Percentiles rank a stretch among this genome's conserved stretches.
Evolutionary conservation across 2,888 invertebrate species (phyloP).

Genomic region (Sepioteuthis lessoniana): DNA sequence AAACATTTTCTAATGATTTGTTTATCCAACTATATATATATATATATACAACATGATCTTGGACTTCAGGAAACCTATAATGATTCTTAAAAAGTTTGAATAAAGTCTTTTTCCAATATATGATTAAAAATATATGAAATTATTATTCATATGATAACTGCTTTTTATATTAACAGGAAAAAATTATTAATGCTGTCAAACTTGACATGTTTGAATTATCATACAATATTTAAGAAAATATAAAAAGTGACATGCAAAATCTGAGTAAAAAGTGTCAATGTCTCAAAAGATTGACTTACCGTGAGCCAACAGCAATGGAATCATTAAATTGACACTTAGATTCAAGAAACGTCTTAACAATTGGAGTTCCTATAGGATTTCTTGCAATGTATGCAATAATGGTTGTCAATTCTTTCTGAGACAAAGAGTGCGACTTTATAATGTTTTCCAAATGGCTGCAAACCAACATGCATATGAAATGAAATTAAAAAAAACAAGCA

Average conservation of each 20-base stretch:
- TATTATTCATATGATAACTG: too few relatives aligned
- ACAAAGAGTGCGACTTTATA: not conserved
- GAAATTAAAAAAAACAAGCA: not conserved
- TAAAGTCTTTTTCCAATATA: too few relatives aligned
- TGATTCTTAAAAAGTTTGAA: too few relatives aligned
- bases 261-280: not conserved
- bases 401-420: not conserved
- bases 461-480: not conserved
- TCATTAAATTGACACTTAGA: not conserved
- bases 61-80: too few relatives aligned
- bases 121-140: too few relatives aligned
- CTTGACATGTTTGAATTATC: too few relatives aligned
- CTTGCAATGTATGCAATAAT: not conserved
- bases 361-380: not conserved
- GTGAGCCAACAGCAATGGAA: not conserved
- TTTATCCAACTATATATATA: too few relatives aligned
- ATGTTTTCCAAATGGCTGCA: slow-evolving; percentile 40
- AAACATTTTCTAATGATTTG: too few relatives aligned
- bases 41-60: too few relatives aligned
- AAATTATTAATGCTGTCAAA: too few relatives aligned
- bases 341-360: not conserved
- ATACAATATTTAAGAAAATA: not conserved
- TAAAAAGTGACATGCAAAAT: not conserved
- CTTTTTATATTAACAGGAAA: too few relatives aligned
- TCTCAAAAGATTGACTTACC: slow-evolving; percentile 34